Conservation (phyloP, 2,797 vertebrate species). For the Chromis chromis region DNA sequence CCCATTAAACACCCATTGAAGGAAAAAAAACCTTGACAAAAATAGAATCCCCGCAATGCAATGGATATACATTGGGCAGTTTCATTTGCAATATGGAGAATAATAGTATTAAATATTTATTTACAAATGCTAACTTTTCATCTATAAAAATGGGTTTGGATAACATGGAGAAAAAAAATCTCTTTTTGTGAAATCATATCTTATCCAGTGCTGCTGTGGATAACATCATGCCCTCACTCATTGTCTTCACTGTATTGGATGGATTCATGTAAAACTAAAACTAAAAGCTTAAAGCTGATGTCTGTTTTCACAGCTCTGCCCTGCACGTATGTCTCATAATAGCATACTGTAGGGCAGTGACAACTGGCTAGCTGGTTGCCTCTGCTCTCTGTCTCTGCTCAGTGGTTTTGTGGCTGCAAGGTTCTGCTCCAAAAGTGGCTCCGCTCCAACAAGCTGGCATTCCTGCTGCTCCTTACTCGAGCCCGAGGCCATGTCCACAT, state of each 20-base stretch:
- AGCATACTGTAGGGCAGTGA: slow-evolving; percentile 46
- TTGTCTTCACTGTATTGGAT: not conserved
- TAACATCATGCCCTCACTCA: not conserved
- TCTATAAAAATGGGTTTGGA: not conserved
- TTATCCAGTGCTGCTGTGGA: not conserved
- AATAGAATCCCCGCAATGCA: not conserved
- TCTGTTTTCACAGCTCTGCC: slow-evolving; percentile 30
- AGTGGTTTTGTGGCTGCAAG: slow-evolving; percentile 48
- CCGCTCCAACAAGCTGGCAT: slow-evolving; percentile 58
- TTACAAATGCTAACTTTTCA: not conserved
- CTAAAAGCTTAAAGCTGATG: slow-evolving; percentile 1
- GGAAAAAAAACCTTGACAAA: too few relatives aligned
- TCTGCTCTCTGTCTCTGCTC: slow-evolving; percentile 41
- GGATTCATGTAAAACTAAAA: not conserved
- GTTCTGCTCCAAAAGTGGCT: slow-evolving; percentile 55
- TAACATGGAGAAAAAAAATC: too few relatives aligned
- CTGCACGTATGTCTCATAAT: slow-evolving; percentile 33
- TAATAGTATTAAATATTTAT: not conserved
- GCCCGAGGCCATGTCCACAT: slow-evolving; percentile 59
- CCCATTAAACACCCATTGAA: too few relatives aligned
- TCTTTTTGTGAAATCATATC: too few relatives aligned
- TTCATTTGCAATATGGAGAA: not conserved
- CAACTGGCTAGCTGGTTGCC: slow-evolving; percentile 50
- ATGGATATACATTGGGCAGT: not conserved
- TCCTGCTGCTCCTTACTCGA: slow-evolving; percentile 41